phyloP scores from a whole-genome alignment of 1,140 invertebrate genomes.

The Hyposmocoma kahamanoa region DNA sequence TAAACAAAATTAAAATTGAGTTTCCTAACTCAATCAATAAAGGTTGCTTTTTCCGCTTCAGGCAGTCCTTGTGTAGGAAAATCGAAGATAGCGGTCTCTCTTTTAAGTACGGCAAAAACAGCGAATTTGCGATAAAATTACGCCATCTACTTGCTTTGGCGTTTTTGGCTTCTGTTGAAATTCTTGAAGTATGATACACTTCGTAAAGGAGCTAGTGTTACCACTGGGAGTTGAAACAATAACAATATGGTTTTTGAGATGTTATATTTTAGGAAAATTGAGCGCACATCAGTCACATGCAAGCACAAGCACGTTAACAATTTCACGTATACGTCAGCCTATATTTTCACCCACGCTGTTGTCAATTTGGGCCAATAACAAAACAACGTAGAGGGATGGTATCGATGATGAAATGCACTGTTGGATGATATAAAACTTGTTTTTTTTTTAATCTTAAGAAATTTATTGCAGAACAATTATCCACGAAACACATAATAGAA shows the following conservation, averaged over 20 bases:
- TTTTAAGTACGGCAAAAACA: no score
- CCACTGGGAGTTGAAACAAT: no score
- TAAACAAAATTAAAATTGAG: no score
- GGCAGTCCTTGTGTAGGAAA: no score
- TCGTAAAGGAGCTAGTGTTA: no score
- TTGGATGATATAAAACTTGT: background rate
- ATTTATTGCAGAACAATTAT: background rate
- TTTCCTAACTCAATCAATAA: no score
- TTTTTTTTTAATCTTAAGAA: background rate
- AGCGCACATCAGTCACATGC: background rate
- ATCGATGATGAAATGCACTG: background rate
- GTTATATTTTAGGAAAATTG: background rate
- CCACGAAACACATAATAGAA: background rate
- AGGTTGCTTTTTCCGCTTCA: no score
- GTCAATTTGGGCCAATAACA: background rate
- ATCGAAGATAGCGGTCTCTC: no score
- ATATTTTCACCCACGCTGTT: background rate
- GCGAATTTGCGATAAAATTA: no score
- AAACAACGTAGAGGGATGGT: background rate
- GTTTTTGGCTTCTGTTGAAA: no score
- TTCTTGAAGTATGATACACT: no score
- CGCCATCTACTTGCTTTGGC: no score
- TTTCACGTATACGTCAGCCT: background rate
- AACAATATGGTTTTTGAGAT: background rate
- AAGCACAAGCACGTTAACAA: background rate